Base-by-base conservation (phyloP, 2,888 invertebrate genomes). In the Aricia artaxerxes region DNA sequence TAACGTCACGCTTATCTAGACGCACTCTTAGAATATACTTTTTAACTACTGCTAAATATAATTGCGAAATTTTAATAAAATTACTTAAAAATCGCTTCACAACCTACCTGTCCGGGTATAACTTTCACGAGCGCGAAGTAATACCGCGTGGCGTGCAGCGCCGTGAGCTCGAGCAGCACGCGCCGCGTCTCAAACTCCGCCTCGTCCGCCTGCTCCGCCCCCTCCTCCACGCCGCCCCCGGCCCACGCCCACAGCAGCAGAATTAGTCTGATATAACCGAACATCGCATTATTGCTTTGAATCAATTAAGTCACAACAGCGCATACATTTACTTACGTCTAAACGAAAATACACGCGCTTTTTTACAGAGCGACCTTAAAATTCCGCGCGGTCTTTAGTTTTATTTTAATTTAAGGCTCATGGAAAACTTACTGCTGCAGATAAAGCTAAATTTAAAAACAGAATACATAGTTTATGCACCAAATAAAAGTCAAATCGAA, bases 81-180 rank as follows among this genome's bases (percentile, higher is more conserved):
- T 40, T 44, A 44, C 9, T 44, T 44, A 13, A 53, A 6, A 49
- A 13, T 53, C 13, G 4, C 3, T n/a, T 44, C 13, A n/a, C 44
- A 16, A 16, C 82, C 83, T 85, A 97, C 97, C 93, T 97, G 97
- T 87, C 96, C 97, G 78, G 97, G 96, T 78, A 97, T 96, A 81
- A 99, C 95, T 89, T 97, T 96, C 82, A 99, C 92, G 78, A 96
- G 96, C 80, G 97, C 98, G 91, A 98, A 98, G 92, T 98, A 98
- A 92, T 97, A 98, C 83, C 98, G 94, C 85, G 97, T 97, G 76
- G 97, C 96, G 91, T 97, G 97, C 79, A 97, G 96, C 57, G 98
- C 97, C 73, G 97, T 96, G 6, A 97, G 97, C 88, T 97, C 97
- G 78, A 96, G 96, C 78, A 98, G 95, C 84, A 97, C 96, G 86